phyloP scores from a whole-genome alignment of 1,140 invertebrate genomes.

The Pantala flavescens region DNA sequence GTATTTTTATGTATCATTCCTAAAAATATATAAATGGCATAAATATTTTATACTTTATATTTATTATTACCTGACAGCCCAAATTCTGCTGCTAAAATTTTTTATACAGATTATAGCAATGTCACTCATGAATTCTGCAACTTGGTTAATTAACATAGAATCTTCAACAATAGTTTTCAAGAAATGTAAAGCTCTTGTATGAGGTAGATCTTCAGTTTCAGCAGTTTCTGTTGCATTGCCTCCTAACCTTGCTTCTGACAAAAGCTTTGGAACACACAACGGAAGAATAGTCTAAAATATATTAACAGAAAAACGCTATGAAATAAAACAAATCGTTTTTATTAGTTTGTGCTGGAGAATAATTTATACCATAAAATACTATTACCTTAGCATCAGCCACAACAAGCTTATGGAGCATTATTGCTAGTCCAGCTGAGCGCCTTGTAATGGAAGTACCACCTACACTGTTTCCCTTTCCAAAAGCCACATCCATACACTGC shows the following conservation, averaged over 20 bases:
- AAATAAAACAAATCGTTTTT: background rate
- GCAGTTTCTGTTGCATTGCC: background rate
- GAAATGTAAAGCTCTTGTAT: background rate
- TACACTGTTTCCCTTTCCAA: conserved; percentile 25
- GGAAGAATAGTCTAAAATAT: background rate
- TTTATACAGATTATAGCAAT: background rate
- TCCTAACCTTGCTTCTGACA: background rate
- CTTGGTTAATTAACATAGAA: background rate
- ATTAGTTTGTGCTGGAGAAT: background rate
- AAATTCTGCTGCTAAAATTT: background rate
- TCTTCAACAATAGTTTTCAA: background rate
- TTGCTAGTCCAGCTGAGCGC: conserved; percentile 63
- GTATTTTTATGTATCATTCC: too few relatives aligned
- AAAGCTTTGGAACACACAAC: background rate
- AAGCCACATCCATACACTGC: conserved; percentile 16
- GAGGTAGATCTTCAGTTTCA: background rate
- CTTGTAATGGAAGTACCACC: conserved; percentile 45
- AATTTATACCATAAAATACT: background rate
- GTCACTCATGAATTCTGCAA: background rate
- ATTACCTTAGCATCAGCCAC: conserved; percentile 42
- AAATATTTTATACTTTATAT: too few relatives aligned
- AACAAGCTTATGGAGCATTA: conserved; percentile 61
- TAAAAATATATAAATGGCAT: too few relatives aligned
- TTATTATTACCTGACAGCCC: background rate
- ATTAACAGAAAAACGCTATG: background rate